phyloP scores from a whole-genome alignment of 1,140 invertebrate genomes.

The Pseudomyrmex concolor region DNA sequence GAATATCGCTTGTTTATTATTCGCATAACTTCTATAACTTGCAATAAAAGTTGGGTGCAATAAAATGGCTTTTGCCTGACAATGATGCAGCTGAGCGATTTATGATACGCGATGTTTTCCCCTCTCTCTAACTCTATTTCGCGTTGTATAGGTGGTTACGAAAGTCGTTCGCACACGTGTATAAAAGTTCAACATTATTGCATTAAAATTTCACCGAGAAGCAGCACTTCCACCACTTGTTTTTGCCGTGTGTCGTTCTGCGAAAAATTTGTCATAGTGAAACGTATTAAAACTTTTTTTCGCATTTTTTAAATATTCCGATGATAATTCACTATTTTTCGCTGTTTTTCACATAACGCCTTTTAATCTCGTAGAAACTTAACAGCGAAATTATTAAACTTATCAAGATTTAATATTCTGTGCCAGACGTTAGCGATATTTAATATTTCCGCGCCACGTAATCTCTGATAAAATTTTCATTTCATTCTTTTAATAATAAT shows the following conservation, averaged over 20 bases:
- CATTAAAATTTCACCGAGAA: background rate
- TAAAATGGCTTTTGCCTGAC: conserved; percentile 4
- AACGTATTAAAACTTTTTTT: conserved; percentile 7
- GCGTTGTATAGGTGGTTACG: conserved; percentile 4
- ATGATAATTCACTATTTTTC: too few relatives aligned
- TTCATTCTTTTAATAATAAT: conserved; percentile 25
- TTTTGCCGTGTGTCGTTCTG: background rate
- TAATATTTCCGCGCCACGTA: conserved; percentile 13
- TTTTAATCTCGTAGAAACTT: too few relatives aligned
- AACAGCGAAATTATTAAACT: too few relatives aligned
- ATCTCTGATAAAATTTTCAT: background rate
- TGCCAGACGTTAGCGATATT: background rate
- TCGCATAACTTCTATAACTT: conserved; percentile 1
- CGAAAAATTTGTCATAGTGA: background rate
- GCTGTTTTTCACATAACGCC: too few relatives aligned
- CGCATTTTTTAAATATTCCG: too few relatives aligned
- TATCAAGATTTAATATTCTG: conserved; percentile 21
- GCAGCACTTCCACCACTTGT: background rate
- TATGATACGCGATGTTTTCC: background rate
- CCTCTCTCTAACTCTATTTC: background rate
- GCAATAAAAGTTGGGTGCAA: conserved; percentile 23
- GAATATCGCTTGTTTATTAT: conserved; percentile 30
- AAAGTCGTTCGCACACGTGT: background rate
- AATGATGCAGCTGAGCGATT: conserved; percentile 12
- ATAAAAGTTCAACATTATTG: background rate